phyloP scores from a whole-genome alignment of 2,113 vertebrate species.

The Prionailurus bengalensis region DNA sequence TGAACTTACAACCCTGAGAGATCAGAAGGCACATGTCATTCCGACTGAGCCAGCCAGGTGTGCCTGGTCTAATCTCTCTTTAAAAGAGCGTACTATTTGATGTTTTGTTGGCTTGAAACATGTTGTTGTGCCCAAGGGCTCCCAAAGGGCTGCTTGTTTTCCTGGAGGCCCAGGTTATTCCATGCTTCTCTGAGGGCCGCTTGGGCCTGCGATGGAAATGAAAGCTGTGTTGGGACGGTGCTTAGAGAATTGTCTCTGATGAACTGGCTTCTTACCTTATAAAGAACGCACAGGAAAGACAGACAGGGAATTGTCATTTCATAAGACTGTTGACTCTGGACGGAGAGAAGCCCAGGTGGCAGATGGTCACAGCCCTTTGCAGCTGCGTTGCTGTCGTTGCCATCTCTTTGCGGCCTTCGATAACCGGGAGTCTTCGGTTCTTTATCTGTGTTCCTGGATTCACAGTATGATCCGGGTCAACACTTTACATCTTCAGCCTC shows the following conservation, averaged over 20 bases:
- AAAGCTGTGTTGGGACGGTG: not conserved
- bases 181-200: not conserved
- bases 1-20: not conserved
- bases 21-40: not conserved
- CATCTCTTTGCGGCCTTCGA: not conserved
- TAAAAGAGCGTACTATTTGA: not conserved
- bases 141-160: not conserved
- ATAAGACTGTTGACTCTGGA: not conserved
- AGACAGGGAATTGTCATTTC: not conserved
- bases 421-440: not conserved
- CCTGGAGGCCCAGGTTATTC: not conserved
- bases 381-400: not conserved
- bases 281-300: not conserved
- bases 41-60: not conserved
- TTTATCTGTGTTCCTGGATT: not conserved
- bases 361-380: not conserved
- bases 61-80: not conserved
- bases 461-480: not conserved
- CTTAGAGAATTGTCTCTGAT: not conserved
- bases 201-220: not conserved
- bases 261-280: not conserved
- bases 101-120: slow-evolving; percentile 22
- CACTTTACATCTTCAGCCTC: not conserved
- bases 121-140: not conserved
- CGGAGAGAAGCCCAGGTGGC: not conserved